Evolutionary conservation across 2,888 invertebrate genomes (phyloP).

Genomic region (Hartigia nigra): DNA sequence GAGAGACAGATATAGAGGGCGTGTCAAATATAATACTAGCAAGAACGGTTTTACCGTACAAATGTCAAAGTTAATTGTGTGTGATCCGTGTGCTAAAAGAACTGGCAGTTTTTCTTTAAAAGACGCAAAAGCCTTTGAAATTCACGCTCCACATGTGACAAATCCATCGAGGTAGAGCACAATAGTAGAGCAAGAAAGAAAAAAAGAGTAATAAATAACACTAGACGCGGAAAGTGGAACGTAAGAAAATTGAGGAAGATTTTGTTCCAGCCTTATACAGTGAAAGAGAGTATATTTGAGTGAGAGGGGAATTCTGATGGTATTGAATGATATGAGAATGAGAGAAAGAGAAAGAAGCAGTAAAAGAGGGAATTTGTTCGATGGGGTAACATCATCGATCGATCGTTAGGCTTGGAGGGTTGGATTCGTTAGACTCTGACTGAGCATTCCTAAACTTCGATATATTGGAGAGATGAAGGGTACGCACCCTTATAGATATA

Average conservation of each 20-base stretch:
- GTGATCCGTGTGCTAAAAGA: background rate
- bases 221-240: background rate
- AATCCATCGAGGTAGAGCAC: background rate
- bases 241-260: background rate
- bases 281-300: background rate
- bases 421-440: background rate
- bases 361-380: background rate
- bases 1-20: background rate
- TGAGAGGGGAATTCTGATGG: background rate
- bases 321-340: background rate
- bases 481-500: background rate
- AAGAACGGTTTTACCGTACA: background rate
- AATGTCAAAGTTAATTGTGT: background rate
- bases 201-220: background rate
- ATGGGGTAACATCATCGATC: conserved; percentile 1
- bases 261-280: background rate
- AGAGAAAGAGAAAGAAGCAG: background rate
- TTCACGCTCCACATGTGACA: background rate
- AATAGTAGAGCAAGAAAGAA: background rate
- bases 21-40: background rate
- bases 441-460: background rate
- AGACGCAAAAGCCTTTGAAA: no score
- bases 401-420: background rate
- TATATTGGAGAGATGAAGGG: background rate
- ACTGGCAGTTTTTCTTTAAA: no score